Evolutionary conservation across 2,888 invertebrate species (phyloP).

Genomic region (Patella depressa): DNA sequence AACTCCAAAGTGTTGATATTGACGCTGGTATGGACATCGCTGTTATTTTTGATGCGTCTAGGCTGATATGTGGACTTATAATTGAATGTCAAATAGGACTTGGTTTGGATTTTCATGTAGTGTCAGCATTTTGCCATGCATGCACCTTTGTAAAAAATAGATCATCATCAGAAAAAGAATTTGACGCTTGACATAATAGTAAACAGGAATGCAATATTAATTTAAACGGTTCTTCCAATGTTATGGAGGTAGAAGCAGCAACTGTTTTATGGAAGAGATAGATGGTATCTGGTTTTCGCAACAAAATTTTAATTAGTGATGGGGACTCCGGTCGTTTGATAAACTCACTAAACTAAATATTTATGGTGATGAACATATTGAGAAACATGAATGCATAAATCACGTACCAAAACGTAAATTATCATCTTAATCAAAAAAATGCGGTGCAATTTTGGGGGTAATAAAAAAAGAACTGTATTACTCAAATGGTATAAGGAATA

Average conservation of each 20-base stretch:
- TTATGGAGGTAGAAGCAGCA: neutral
- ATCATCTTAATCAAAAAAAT: conserved; percentile 7
- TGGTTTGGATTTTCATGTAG: conserved; percentile 9
- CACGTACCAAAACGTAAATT: conserved; percentile 19
- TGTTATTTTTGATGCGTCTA: conserved; percentile 20
- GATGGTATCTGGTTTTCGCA: neutral
- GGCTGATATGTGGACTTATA: conserved; percentile 17
- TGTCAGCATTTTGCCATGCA: conserved; percentile 16
- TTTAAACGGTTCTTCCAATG: neutral
- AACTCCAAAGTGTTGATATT: neutral
- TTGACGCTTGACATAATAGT: neutral
- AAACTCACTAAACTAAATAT: neutral
- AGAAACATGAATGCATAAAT: neutral
- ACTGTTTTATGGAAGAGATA: neutral
- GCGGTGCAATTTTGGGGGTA: conserved; percentile 19
- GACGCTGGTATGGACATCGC: conserved; percentile 10
- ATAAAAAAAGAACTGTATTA: conserved; percentile 18
- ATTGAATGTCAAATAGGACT: conserved; percentile 12
- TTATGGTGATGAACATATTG: neutral
- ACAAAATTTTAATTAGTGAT: neutral
- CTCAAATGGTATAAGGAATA: neutral
- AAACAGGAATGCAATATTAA: neutral
- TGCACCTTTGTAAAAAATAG: conserved; percentile 1
- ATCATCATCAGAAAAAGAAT: neutral
- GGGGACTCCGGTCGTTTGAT: neutral